Conservation (phyloP, 64 coral and sea anemone genomes). For the Astreopora myriophthalma region DNA sequence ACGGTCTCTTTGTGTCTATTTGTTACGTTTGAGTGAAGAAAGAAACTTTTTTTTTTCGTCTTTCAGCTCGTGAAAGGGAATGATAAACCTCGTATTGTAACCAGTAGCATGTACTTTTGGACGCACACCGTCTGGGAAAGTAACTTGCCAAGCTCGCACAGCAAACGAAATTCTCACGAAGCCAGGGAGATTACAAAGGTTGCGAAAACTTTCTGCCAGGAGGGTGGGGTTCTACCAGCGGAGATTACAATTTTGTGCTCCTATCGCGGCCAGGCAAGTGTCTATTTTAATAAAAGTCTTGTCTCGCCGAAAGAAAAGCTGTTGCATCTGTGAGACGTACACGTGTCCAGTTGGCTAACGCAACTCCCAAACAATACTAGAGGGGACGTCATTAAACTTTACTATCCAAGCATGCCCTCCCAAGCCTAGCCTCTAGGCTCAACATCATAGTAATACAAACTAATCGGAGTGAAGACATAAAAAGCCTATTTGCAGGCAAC, state of each 20-base stretch:
- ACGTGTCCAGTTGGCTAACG: too few relatives aligned
- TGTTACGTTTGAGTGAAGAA: too few relatives aligned
- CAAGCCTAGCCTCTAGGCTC: too few relatives aligned
- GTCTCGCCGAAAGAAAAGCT: too few relatives aligned
- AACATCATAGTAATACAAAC: too few relatives aligned
- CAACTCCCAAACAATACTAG: too few relatives aligned
- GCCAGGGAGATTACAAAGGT: constrained; percentile 30
- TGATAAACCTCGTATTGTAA: constrained; percentile 2
- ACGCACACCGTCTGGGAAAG: constrained; percentile 60
- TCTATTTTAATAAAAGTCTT: neutral
- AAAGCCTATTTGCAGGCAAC: too few relatives aligned
- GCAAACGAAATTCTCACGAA: constrained; percentile 71
- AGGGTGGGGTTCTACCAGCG: neutral
- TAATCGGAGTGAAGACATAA: too few relatives aligned
- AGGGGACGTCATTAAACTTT: too few relatives aligned
- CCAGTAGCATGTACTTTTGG: constrained; percentile 71
- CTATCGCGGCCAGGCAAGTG: constrained; percentile 86
- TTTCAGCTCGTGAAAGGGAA: constrained; percentile 30
- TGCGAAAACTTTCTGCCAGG: constrained; percentile 37
- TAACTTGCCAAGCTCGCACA: constrained; percentile 20
- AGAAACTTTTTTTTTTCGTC: neutral
- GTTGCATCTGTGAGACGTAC: too few relatives aligned
- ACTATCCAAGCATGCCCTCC: too few relatives aligned
- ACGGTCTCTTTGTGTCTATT: too few relatives aligned
- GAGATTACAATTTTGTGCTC: constrained; percentile 86